These are phyloP conservation scores for Sebastolobus altivelis DNA, from an alignment of 2,797 vertebrate species.

Conservation along the genomic window DNA sequence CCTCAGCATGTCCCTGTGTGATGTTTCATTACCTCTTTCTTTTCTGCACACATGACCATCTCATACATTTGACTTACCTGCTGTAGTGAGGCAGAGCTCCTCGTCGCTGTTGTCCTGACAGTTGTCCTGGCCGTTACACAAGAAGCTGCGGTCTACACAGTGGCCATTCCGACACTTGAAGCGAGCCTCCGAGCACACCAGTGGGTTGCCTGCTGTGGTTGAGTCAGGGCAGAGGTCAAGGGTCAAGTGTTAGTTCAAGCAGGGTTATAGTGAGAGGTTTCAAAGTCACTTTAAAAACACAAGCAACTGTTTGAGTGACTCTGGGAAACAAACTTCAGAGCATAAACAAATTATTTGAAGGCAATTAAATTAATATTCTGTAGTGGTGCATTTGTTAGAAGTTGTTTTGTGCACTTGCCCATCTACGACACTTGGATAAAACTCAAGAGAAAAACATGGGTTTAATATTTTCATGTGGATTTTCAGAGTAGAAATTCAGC, in stretches of 20 bases:
- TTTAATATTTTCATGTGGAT: background rate
- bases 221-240: conserved; percentile 35
- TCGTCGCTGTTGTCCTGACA: conserved; percentile 98
- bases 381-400: background rate
- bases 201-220: conserved; percentile 90
- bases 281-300: background rate
- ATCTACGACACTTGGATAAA: conserved; percentile 7
- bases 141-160: conserved; percentile 97
- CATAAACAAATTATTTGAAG: conserved; percentile 13
- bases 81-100: conserved; percentile 92
- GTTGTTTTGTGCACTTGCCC: background rate
- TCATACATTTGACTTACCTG: conserved; percentile 84
- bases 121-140: conserved; percentile 96
- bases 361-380: background rate
- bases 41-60: background rate
- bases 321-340: background rate
- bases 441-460: conserved; percentile 5
- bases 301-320: background rate
- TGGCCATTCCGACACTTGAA: conserved; percentile 96
- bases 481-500: conserved; percentile 28
- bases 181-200: conserved; percentile 93
- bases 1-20: background rate
- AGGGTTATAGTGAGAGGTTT: conserved; percentile 4
- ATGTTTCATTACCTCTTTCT: background rate
- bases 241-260: conserved; percentile 15